Base-by-base conservation (phyloP, 2,888 invertebrate genomes). In the Caenorhabditis angaria region DNA sequence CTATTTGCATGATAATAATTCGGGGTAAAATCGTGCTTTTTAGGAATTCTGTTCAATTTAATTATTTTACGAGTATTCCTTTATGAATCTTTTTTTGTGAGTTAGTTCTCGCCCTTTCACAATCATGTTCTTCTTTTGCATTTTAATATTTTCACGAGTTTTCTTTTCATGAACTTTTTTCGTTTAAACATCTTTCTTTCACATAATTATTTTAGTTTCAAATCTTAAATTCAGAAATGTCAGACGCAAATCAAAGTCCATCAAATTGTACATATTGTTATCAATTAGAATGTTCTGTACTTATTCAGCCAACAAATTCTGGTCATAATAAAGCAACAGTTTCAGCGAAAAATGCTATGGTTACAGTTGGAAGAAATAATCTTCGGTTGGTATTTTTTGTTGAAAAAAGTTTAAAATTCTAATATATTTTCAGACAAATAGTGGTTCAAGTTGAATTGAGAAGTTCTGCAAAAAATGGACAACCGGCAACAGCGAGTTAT, bases 311-410 rank as follows among this genome's bases (percentile, higher is more conserved):
- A 12, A 66, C 73, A 22, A 69, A 71, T 12, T 62, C 71, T 1
- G 28, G 54, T 8, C 58, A 62, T 12, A 72, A 74, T 35, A 66
- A 65, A n/a, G 65, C 69, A 0, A 63, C 80, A 5, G 56, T 82
- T 1, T 55, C 70, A 24, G 66, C 80, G 53, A 82, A 82, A 61
- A 74, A 70, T 18, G 74, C 78, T 3, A 59, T 65, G 27, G 35
- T 82, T 18, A 80, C 82, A n/a, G 72, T 82, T 20, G 82, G 82
- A 29, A 64, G 82, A 24, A 80, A 82, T 74, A 57, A 61, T 18
- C 55, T 65, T 50, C 65, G 78, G 78, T 80, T 47, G 28, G 54
- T 50, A 2, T 29, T 51, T 22, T 51, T 51, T n/a, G 22, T 8
- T 22, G 18, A 12, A 41, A 3, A 12, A 41, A 18, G 2, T 51